Evolutionary conservation across 2,888 invertebrate genomes (phyloP), one percentile per base, ranked within the genome.

Genomic region (Oscheius sp.): DNA sequence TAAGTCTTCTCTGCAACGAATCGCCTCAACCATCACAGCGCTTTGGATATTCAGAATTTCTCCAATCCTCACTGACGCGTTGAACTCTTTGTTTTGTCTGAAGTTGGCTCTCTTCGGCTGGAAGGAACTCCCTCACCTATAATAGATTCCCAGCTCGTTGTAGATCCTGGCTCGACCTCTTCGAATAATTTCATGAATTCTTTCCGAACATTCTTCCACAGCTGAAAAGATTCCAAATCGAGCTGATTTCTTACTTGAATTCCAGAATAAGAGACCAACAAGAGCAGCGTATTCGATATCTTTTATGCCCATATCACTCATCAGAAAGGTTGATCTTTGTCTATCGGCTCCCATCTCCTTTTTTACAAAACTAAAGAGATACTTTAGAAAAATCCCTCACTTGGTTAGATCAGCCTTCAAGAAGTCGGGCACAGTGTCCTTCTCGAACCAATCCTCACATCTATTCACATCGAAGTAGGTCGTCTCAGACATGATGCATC

Each of bases 261-360:
- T 55, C 55, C 55, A 55, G 34, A 55, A 55, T 1, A 55, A 10
- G 2, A 55, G 23, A 34, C 55, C 55, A 5, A 55, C n/a, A 4
- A 55, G 55, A 34, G 55, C 55, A 20, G 55, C 55, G 20, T 55
- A 55, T n/a, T 55, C 55, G 17, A 55, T 5, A n/a, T 55, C 55
- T 4, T 33, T 55, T 20, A 55, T 55, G 6, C 34, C 34, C 55
- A 55, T 55, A n/a, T 55, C 55, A n/a, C 55, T 55, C 55, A 55
- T 55, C 33, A 55, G 20, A 34, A 34, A 55, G 20, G 55, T 55
- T 20, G 55, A 55, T n/a, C 55, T 29, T 23, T 55, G 55, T 55
- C 55, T 33, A 34, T 55, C 55, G 17, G 55, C 55, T 5, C 55
- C 34, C 55, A 55, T 55, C 20, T 55, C 55, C 20, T 55, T 55